Conservation (phyloP, 2,888 invertebrate species). For the Leucania comma region DNA sequence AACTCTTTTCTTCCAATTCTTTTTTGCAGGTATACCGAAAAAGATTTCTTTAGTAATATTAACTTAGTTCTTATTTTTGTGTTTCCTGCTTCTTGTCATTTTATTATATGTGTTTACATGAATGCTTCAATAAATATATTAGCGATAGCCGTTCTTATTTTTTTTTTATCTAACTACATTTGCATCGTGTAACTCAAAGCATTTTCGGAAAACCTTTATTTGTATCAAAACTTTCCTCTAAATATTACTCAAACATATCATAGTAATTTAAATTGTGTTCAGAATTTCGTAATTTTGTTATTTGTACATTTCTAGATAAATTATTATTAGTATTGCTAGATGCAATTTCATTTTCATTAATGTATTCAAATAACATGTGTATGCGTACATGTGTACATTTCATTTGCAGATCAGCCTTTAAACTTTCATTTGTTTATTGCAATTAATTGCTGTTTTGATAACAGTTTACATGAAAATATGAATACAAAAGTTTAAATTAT, state of each 20-base stretch:
- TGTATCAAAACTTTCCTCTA: neutral
- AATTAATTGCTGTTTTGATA: neutral
- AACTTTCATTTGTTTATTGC: neutral
- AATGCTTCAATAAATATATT: too few species aligned
- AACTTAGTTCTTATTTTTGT: too few species aligned
- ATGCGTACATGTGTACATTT: neutral
- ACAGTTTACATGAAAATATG: neutral
- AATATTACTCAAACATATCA: neutral
- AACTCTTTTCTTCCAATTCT: too few species aligned
- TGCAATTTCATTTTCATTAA: neutral
- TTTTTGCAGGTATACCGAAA: too few species aligned
- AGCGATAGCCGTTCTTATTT: too few species aligned
- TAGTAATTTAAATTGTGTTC: neutral
- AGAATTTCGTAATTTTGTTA: neutral
- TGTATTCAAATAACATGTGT: neutral
- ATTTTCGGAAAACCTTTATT: neutral
- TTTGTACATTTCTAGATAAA: neutral
- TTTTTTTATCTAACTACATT: neutral
- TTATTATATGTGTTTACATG: too few species aligned
- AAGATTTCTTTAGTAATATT: too few species aligned
- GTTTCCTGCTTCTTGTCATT: too few species aligned
- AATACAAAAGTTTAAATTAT: slow-evolving; percentile 5
- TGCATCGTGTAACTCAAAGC: neutral
- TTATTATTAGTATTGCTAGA: neutral
- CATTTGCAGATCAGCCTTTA: neutral